phyloP scores from a whole-genome alignment of 2,113 vertebrate species.

The Ammospiza caudacuta region DNA sequence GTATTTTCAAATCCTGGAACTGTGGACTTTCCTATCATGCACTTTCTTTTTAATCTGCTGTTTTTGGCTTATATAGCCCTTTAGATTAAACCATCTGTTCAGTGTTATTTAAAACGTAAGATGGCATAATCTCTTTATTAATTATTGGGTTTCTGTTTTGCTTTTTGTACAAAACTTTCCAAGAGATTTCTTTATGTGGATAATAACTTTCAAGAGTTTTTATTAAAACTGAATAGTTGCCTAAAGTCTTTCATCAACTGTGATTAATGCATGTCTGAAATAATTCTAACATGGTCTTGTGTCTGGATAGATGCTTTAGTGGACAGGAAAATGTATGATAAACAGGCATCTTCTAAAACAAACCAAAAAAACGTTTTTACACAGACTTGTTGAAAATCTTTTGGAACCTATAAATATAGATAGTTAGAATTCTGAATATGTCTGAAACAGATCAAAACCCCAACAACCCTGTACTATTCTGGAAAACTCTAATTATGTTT shows the following conservation, averaged over 20 bases:
- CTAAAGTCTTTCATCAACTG: conserved; percentile 57
- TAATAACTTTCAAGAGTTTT: conserved; percentile 58
- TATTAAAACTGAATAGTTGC: conserved; percentile 62
- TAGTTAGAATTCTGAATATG: conserved; percentile 9
- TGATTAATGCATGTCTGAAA: conserved; percentile 52
- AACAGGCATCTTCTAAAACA: conserved; percentile 33
- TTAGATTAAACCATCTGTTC: conserved; percentile 49
- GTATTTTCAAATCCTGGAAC: neutral
- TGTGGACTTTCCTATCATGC: neutral
- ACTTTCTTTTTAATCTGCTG: conserved; percentile 27
- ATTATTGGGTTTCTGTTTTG: conserved; percentile 38
- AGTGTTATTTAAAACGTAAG: conserved; percentile 27
- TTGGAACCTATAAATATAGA: conserved; percentile 36
- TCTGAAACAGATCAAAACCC: conserved; percentile 9
- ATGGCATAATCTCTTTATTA: conserved; percentile 50
- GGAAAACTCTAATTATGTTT: conserved; percentile 33
- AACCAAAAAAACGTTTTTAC: neutral
- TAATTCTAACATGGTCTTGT: conserved; percentile 37
- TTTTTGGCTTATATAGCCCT: conserved; percentile 22
- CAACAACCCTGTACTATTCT: conserved; percentile 14
- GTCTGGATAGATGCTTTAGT: conserved; percentile 40
- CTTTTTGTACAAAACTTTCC: conserved; percentile 38
- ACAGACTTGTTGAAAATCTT: conserved; percentile 51
- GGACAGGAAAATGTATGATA: conserved; percentile 40
- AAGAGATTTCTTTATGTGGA: conserved; percentile 51